These are phyloP conservation scores for Ptiloglossa arizonensis DNA, from an alignment of 1,140 invertebrate genomes.

Conservation along the genomic window DNA sequence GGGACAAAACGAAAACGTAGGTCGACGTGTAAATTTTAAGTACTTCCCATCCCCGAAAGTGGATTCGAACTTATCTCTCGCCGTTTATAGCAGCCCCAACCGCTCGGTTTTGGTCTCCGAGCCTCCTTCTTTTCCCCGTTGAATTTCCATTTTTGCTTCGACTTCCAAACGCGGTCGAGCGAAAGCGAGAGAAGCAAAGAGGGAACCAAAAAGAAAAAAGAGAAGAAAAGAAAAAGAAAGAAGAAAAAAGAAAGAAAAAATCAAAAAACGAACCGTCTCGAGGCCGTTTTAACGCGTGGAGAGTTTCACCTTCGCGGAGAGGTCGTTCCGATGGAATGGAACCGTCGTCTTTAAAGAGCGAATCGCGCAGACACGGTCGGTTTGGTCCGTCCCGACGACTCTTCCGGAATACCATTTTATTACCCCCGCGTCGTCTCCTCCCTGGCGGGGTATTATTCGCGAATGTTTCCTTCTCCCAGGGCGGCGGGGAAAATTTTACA, in stretches of 20 bases:
- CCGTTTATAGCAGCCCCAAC: not conserved
- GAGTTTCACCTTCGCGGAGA: not conserved
- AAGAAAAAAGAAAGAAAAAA: not conserved
- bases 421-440: not conserved
- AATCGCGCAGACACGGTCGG: not conserved
- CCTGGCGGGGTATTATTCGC: slow-evolving; percentile 7
- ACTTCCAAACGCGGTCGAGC: not conserved
- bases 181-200: not conserved
- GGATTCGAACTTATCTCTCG: slow-evolving; percentile 42
- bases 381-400: not conserved
- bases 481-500: slow-evolving; percentile 15
- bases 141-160: slow-evolving; percentile 29
- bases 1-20: slow-evolving; percentile 29
- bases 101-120: not conserved
- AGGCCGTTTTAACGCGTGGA: not conserved
- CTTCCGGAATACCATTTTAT: slow-evolving; percentile 7
- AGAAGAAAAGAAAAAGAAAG: not conserved
- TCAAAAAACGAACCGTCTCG: not conserved
- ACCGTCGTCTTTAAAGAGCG: slow-evolving; percentile 26
- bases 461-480: not conserved
- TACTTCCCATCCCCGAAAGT: slow-evolving; percentile 31
- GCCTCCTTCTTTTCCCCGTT: not conserved
- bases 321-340: slow-evolving; percentile 5
- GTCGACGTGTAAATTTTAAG: slow-evolving; percentile 50
- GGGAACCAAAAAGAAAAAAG: not conserved